Base-by-base conservation (phyloP, 2,113 vertebrate species). In the Zapornia atra region DNA sequence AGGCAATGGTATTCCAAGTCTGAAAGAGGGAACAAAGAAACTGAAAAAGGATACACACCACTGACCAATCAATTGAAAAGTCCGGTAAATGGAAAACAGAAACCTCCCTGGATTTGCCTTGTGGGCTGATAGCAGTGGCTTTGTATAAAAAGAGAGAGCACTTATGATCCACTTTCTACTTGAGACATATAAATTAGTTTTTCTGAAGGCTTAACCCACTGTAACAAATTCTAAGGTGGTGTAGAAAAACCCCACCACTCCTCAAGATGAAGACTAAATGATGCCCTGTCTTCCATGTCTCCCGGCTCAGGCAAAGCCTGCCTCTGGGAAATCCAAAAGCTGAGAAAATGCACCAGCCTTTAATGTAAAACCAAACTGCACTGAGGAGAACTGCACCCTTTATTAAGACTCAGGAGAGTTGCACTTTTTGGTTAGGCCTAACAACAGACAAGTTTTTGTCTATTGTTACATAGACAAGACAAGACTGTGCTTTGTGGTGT, bases 51-150 rank as follows among this genome's bases (percentile, higher is more conserved):
- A 96, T 88, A 94, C 93, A 96, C 90, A 88, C 46, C 93, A 88
- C 88, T 96, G 92, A 83, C 95, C 90, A 95, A 92, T 93, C 88
- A 97, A 95, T 95, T 75, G 85, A 89, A 95, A 96, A 94, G 31
- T 85, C 82, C 1, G 0, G 92, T 85, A 96, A 97, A 94, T 96
- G 86, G 92, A 95, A 97, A 95, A 79, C 86, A 96, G 88, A 96
- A 97, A 64, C 78, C 95, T 96, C 94, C 73, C 73, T 82, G 88
- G 95, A 88, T 92, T 96, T 95, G 88, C 44, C 88, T 86, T 63
- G 65, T 84, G 81, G 91, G 77, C 88, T 92, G 95, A 79, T 9
- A 87, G 88, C 86, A 59, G 80, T 72, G 81, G 66, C 88, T 96
- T 91, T 94, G 73, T 94, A 61, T 46, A 79, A 82, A 91, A 88